Base-by-base conservation (phyloP, 2,113 vertebrate species). In the Phaetusa simplex region DNA sequence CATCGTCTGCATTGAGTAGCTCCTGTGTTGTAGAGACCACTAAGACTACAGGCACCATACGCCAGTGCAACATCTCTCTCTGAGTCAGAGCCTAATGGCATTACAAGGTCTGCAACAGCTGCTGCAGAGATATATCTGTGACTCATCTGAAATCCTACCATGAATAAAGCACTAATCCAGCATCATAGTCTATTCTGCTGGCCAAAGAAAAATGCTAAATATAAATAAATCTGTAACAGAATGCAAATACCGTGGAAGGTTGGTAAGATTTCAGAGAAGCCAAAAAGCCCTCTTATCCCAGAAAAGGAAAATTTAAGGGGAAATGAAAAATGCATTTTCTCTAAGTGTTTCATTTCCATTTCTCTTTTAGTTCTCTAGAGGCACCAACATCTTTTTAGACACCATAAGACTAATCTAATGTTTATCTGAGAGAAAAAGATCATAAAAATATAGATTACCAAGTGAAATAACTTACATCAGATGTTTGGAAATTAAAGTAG, bases 61-160 rank as follows among this genome's bases (percentile, higher is more conserved):
- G 13, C 83, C n/a, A 32, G 79, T n/a, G 43, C 59, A 73, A 53
- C 36, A 42, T 88, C 94, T 87, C 27, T 55, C 73, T 82, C 61
- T 73, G 91, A 87, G 86, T 97, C 88, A 94, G 79, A 83, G 66
- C 73, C 77, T 92, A 94, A 97, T 89, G 88, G 82, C 86, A 94
- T 96, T 96, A 87, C 89, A 92, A 93, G 95, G 93, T 74, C 86
- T 93, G 86, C 86, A 95, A 95, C 95, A 96, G 94, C 94, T 97
- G 93, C 95, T 96, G 90, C 77, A 89, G 82, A 86, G 89, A 96
- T 88, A 61, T 65, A 94, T 94, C 82, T 8, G 1, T 94, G 91
- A 97, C 83, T 96, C 94, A 95, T 97, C 76, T 95, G 67, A 96
- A 97, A 92, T 86, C 94, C 90, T 86, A 16, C 92, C 81, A 94